A percentile compares a stretch with the other conserved stretches of the same genome.
Conservation (phyloP, 2,888 invertebrate genomes). For the Pristionchus mayeri region DNA sequence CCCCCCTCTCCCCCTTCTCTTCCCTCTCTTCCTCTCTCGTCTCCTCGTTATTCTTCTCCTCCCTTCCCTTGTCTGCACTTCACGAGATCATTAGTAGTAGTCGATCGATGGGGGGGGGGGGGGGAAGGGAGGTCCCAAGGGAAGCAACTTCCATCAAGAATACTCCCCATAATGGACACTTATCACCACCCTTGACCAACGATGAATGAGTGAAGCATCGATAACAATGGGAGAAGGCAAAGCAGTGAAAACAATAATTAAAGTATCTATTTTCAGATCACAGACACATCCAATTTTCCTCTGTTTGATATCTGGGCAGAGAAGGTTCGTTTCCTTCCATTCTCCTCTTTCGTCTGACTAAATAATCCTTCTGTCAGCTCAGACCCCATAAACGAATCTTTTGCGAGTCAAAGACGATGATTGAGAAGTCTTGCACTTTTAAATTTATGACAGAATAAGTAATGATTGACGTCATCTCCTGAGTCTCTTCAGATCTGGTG, state of each 20-base stretch:
- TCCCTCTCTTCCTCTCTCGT: not conserved
- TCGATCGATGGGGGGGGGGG: not conserved
- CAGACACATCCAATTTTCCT: constrained; percentile 43
- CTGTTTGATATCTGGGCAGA: constrained; percentile 49
- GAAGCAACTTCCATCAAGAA: not conserved
- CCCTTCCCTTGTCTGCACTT: constrained; percentile 39
- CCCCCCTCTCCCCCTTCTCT: not conserved
- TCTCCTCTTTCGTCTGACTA: not conserved
- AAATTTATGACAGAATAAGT: too few relatives aligned
- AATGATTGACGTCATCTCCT: not conserved
- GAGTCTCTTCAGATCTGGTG: constrained; percentile 27
- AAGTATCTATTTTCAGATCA: constrained; percentile 33
- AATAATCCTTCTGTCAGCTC: not conserved
- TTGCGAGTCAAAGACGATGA: not conserved
- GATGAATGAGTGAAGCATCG: not conserved
- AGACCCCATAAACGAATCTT: not conserved
- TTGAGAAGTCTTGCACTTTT: not conserved
- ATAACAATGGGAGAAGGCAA: not conserved
- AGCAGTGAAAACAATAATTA: not conserved
- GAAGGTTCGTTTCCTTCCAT: constrained; percentile 37
- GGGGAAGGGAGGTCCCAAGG: not conserved
- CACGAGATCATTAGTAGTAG: not conserved
- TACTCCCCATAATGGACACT: not conserved
- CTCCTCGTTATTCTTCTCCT: constrained; percentile 15
- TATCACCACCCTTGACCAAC: not conserved